Conservation (phyloP, 1,140 invertebrate species). For the Halesus radiatus region DNA sequence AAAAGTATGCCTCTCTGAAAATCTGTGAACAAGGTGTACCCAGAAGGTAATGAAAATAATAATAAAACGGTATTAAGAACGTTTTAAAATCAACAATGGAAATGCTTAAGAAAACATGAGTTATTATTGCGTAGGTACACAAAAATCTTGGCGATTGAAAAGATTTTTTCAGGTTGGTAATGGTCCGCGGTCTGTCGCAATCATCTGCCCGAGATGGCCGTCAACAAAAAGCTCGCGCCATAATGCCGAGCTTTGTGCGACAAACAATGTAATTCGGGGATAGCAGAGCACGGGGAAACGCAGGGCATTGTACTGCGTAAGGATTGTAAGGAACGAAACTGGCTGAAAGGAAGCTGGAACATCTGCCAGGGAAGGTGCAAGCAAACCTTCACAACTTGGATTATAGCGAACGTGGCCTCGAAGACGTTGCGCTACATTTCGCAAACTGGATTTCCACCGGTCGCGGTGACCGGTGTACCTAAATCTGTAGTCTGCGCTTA, state of each 20-base stretch:
- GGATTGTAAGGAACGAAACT: background rate
- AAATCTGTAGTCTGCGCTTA: too few species aligned
- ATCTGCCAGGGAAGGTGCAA: slow-evolving; percentile 29
- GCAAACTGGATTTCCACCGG: background rate
- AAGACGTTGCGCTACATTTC: slow-evolving; percentile 4
- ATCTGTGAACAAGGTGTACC: background rate
- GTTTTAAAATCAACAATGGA: slow-evolving; percentile 15
- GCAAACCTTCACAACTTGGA: background rate
- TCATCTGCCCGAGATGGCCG: slow-evolving; percentile 22
- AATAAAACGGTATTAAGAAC: slow-evolving; percentile 20
- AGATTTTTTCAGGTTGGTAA: slow-evolving; percentile 17
- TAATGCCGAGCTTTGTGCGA: slow-evolving; percentile 34
- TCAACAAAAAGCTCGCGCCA: slow-evolving; percentile 30
- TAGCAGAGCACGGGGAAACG: slow-evolving; percentile 20
- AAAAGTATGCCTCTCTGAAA: background rate
- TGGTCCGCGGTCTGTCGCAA: slow-evolving; percentile 31
- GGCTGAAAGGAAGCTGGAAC: slow-evolving; percentile 36
- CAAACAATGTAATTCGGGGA: slow-evolving; percentile 34
- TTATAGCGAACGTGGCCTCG: slow-evolving; percentile 29
- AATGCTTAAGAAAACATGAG: slow-evolving; percentile 28
- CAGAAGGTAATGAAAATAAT: too few species aligned
- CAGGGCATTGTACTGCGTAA: background rate
- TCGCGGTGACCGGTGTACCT: background rate
- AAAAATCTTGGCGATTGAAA: slow-evolving; percentile 18
- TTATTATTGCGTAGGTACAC: slow-evolving; percentile 17